Base-by-base conservation (phyloP, 2,797 vertebrate species). In the Mallotus villosus region DNA sequence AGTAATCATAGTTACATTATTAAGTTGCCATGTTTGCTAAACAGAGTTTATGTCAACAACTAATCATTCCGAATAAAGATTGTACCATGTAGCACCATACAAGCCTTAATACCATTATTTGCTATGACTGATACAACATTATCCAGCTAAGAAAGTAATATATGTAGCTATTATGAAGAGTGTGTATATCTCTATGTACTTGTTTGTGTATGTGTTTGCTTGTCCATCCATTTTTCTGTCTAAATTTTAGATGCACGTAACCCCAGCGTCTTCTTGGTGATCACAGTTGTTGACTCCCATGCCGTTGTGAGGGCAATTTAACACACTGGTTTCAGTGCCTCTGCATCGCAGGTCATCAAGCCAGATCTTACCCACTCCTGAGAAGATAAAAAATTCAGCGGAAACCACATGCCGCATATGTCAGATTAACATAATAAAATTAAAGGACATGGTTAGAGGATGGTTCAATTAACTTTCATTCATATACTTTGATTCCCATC, bases 331-430 rank as follows among this genome's bases (percentile, higher is more conserved):
- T 81, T 97, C 97, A 0, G 0, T 34, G 21, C 96, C 97, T 0
- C 0, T 1, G 76, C 97, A 98, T 0, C 0, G 4, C 34, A 97
- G 68, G 0, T 97, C 69, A 2, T 98, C 96, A 77, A 97, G 84
- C 94, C 91, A 95, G 84, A 98, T 96, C 0, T 0, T 0, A 12
- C 95, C 95, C 0, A 80, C 3, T 22, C 96, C 96, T 97, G 72
- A 29, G 82, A 11, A 46, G 41, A 29, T 8, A 34, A 46, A 68
- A 0, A 58, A 53, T 53, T 4, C 8, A 74, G 22, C 9, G 1
- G 12, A 24, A 37, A 12, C 19, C 46, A 27, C 19, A 68, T 16
- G 14, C 16, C 2, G 21, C 25, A 14, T 67, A 27, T 27, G n/a
- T 12, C 25, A n/a, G 24, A 32, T 57, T 57, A 16, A 68, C 58